Percentiles rank a stretch among this genome's conserved stretches.
phyloP scores from a whole-genome alignment of 2,888 invertebrate genomes.

The Hirtodrosophila histrioides region DNA sequence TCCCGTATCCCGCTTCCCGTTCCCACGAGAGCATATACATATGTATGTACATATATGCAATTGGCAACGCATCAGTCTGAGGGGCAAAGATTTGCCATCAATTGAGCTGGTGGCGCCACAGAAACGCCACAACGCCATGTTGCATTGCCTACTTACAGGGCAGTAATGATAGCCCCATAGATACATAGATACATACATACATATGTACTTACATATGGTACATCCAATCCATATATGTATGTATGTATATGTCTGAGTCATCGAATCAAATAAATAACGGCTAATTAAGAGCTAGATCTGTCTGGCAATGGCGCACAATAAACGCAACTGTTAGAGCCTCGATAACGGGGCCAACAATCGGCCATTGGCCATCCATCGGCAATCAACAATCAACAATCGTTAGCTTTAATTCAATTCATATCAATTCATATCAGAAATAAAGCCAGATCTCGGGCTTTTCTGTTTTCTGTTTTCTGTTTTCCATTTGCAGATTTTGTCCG shows the following conservation, averaged over 20 bases:
- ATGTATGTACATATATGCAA: too few relatives aligned
- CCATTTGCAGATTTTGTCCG: slow-evolving; percentile 9
- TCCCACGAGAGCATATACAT: not conserved
- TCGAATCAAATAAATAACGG: not conserved
- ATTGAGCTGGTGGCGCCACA: slow-evolving; percentile 7
- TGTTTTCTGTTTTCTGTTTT: too few relatives aligned
- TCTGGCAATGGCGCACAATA: not conserved
- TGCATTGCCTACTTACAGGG: slow-evolving; percentile 14
- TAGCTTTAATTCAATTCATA: slow-evolving; percentile 67
- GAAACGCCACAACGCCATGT: not conserved
- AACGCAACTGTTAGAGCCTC: not conserved
- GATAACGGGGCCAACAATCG: slow-evolving; percentile 1
- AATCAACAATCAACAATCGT: slow-evolving; percentile 32
- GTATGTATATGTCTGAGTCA: slow-evolving; percentile 8
- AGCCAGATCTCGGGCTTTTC: too few relatives aligned
- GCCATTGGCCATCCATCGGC: slow-evolving; percentile 1
- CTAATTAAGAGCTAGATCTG: not conserved
- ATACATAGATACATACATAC: not conserved
- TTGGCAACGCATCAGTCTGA: not conserved
- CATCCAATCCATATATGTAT: too few relatives aligned
- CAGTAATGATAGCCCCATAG: not conserved
- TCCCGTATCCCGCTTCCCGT: too few relatives aligned
- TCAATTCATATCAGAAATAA: slow-evolving; percentile 49
- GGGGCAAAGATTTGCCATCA: not conserved
- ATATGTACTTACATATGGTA: too few relatives aligned